Evolutionary conservation across 2,113 vertebrate genomes (phyloP).

Genomic region (Psephotus haematonotus): DNA sequence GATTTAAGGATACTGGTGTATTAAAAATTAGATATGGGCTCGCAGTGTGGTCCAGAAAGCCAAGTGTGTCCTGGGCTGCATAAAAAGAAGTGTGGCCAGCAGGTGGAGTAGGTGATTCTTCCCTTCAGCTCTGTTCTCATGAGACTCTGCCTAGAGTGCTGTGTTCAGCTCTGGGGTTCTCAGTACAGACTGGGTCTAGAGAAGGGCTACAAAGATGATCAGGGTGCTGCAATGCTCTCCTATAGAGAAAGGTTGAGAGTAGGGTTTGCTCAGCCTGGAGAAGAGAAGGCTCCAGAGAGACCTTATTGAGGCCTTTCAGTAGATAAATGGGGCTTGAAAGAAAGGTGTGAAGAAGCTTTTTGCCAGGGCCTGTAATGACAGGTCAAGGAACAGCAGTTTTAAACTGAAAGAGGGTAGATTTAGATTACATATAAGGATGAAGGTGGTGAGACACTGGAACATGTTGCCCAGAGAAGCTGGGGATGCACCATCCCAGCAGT

Average conservation of each 20-base stretch:
- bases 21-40: background rate
- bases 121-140: background rate
- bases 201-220: background rate
- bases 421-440: background rate
- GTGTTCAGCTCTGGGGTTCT: background rate
- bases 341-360: background rate
- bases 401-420: background rate
- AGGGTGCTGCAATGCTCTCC: background rate
- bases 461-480: background rate
- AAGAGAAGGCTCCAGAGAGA: background rate
- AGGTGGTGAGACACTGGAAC: fast-evolving
- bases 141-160: background rate
- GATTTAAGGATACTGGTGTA: background rate
- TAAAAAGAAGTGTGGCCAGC: background rate
- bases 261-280: background rate
- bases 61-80: background rate
- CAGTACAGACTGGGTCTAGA: background rate
- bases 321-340: background rate
- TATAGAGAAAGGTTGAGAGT: background rate
- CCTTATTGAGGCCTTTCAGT: background rate
- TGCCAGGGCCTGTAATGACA: background rate
- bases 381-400: background rate
- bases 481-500: fast-evolving
- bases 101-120: background rate
- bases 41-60: background rate